These are phyloP conservation scores for Laticauda laticaudata DNA, from an alignment of 2,113 vertebrate genomes.

Conservation along the genomic window DNA sequence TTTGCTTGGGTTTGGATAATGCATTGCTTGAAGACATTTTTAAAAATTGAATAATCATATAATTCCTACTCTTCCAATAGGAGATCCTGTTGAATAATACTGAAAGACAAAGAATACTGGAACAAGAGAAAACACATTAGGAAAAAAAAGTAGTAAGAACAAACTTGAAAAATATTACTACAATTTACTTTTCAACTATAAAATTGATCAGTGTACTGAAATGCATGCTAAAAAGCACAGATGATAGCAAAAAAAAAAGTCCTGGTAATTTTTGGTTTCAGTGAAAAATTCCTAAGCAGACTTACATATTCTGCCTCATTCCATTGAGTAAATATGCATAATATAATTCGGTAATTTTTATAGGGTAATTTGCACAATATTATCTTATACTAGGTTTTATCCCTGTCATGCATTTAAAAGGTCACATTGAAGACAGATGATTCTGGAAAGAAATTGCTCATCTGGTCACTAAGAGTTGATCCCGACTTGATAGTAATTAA, in stretches of 20 bases:
- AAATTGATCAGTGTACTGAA: neutral
- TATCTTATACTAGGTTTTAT: neutral
- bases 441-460: neutral
- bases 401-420: neutral
- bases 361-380: neutral
- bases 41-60: neutral
- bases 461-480: neutral
- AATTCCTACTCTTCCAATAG: neutral
- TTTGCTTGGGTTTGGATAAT: no score
- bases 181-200: conserved; percentile 10
- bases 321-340: conserved; percentile 2
- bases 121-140: neutral
- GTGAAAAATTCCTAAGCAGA: neutral
- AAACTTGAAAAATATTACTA: neutral
- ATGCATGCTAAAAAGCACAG: neutral
- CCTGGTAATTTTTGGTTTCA: neutral
- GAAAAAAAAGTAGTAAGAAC: neutral
- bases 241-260: neutral
- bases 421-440: neutral
- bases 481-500: neutral
- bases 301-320: neutral
- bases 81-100: neutral
- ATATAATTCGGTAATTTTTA: neutral
- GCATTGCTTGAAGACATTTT: neutral
- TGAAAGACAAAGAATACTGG: neutral